Base-by-base conservation (phyloP, 2,113 vertebrate genomes). In the Amblyopsis rosae region DNA sequence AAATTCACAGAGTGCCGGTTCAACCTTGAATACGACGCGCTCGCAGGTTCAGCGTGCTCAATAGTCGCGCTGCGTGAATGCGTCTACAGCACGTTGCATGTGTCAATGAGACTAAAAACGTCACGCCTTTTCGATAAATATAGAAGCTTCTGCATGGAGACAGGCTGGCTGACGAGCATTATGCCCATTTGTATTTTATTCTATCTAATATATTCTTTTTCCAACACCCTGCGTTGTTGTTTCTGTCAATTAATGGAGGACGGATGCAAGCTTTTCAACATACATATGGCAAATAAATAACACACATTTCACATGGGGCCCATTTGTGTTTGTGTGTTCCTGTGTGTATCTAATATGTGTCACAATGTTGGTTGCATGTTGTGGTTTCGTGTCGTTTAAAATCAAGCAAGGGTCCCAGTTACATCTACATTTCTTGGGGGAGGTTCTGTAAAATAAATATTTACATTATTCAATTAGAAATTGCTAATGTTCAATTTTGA, bases 61-160 rank as follows among this genome's bases (percentile, higher is more conserved):
- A 26, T 26, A 26, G 6, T 7, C 47, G 76, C 54, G 72, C 65
- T 10, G 57, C 69, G 74, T 75, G 81, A 79, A 80, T 65, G 69
- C 81, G 72, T 11, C 80, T 12, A 64, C 35, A 48, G 54, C 54
- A 3, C 63, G 46, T 72, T 82, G 82, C 84, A 89, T 84, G 84
- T 75, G 70, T 85, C 67, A 71, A 13, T 69, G 84, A 80, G 71
- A 65, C 53, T 16, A 67, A 60, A 26, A 65, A 62, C 66, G 67
- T 79, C 79, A 73, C 65, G 4, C 33, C 62, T 59, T 55, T 83
- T 83, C 82, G 79, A 79, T 85, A 76, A 80, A 81, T 70, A 77
- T 80, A 84, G 78, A 76, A 75, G 54, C 19, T 66, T 85, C 79
- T 88, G 86, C 85, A 88, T 85, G 83, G 82, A 87, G 79, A 86